These are phyloP conservation scores for Neodontobutis hainanensis DNA, from an alignment of 2,113 vertebrate genomes.

Conservation along the genomic window DNA sequence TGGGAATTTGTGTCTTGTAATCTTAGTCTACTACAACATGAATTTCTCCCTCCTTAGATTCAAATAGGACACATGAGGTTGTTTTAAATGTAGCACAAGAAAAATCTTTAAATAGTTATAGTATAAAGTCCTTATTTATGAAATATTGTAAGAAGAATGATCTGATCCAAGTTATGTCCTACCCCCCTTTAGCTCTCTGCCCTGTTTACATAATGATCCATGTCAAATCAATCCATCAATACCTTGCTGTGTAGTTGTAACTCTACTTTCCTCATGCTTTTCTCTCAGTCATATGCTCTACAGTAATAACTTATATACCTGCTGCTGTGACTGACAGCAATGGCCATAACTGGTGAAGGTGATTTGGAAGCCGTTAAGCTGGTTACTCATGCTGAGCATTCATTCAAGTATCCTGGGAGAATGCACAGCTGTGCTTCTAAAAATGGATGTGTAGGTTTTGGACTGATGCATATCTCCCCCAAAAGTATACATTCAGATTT, in stretches of 20 bases:
- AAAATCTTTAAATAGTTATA: neutral
- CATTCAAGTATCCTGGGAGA: slow-evolving; percentile 36
- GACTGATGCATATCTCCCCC: slow-evolving; percentile 22
- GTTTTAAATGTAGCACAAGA: neutral
- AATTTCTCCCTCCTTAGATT: slow-evolving; percentile 18
- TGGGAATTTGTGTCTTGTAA: slow-evolving; percentile 66
- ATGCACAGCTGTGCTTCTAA: slow-evolving; percentile 36
- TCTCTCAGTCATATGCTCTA: slow-evolving; percentile 27
- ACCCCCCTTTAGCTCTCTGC: slow-evolving; percentile 7
- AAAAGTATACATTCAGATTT: slow-evolving; percentile 49
- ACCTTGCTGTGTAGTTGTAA: slow-evolving; percentile 38
- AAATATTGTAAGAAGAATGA: no score
- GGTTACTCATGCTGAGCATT: slow-evolving; percentile 22
- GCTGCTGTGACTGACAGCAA: slow-evolving; percentile 28
- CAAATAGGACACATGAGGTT: slow-evolving; percentile 28
- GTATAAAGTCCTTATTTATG: no score
- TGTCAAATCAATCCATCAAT: slow-evolving; percentile 51
- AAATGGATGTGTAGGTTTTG: slow-evolving; percentile 34
- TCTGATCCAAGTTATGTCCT: neutral
- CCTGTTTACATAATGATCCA: slow-evolving; percentile 42
- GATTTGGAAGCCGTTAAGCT: slow-evolving; percentile 30
- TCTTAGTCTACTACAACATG: slow-evolving; percentile 11
- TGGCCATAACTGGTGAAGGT: slow-evolving; percentile 19
- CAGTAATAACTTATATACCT: slow-evolving; percentile 54
- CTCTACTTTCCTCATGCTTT: slow-evolving; percentile 17